Conservation (phyloP, 2,113 vertebrate species). For the Tapirus terrestris region DNA sequence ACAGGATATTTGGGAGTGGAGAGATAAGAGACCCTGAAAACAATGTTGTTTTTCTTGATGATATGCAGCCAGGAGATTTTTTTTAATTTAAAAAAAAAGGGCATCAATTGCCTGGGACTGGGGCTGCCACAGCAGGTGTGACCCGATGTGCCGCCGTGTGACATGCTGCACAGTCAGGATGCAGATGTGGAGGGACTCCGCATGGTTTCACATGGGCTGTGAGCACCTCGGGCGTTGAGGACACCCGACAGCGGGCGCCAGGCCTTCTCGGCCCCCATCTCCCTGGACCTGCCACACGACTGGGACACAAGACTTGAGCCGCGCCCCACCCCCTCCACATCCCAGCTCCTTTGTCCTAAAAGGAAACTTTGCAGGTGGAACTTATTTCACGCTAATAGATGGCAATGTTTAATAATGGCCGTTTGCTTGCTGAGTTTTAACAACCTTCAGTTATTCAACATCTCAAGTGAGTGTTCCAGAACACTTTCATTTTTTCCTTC, state of each 20-base stretch:
- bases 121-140: slow-evolving; percentile 88
- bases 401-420: background rate
- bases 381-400: too few species aligned
- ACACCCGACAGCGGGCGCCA: slow-evolving; percentile 54
- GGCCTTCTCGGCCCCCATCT: slow-evolving; percentile 2
- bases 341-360: background rate
- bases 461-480: background rate
- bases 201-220: slow-evolving; percentile 59
- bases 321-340: background rate
- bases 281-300: background rate
- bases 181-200: slow-evolving; percentile 86
- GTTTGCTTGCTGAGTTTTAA: background rate
- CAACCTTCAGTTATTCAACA: background rate
- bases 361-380: background rate
- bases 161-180: slow-evolving; percentile 87
- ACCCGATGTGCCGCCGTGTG: slow-evolving; percentile 81
- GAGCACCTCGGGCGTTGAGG: slow-evolving; percentile 61
- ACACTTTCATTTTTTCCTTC: background rate
- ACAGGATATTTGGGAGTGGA: slow-evolving; percentile 97
- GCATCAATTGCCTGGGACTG: slow-evolving; percentile 83
- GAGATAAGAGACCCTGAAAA: slow-evolving; percentile 95
- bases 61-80: slow-evolving; percentile 88
- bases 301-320: background rate
- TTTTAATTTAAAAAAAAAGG: slow-evolving; percentile 71
- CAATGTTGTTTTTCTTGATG: slow-evolving; percentile 97